phyloP scores from a whole-genome alignment of 2,113 vertebrate genomes.

The Oreochromis niloticus region DNA sequence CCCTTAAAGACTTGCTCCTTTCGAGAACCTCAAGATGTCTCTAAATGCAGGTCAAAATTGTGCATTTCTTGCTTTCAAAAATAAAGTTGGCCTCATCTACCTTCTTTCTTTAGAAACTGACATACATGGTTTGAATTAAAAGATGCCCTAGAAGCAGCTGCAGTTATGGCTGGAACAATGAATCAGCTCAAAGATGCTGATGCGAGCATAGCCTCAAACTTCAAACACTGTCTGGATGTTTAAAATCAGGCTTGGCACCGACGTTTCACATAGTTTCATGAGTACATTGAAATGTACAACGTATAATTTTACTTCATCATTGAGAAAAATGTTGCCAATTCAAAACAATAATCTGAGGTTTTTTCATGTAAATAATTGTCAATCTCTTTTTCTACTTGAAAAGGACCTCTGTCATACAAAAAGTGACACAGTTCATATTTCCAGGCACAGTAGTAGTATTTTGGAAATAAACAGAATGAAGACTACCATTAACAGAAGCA shows the following conservation, averaged over 20 bases:
- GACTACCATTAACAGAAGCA: neutral
- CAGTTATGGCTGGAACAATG: neutral
- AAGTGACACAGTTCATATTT: neutral
- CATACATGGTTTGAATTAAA: neutral
- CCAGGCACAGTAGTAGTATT: neutral
- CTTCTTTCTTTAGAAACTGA: neutral
- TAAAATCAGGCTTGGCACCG: neutral
- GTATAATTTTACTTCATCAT: neutral
- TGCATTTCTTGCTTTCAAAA: neutral
- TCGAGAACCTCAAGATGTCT: neutral
- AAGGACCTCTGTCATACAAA: neutral
- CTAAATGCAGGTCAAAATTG: neutral
- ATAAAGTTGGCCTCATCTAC: neutral
- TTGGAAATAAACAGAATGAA: neutral
- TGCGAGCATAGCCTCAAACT: neutral
- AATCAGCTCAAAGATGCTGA: neutral
- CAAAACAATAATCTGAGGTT: neutral
- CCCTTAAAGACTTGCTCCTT: slow-evolving; percentile 1
- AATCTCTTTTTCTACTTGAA: neutral
- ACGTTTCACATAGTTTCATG: neutral
- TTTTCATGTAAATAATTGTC: neutral
- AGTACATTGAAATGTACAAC: neutral
- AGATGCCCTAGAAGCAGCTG: neutral
- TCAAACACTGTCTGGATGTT: neutral
- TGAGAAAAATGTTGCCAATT: neutral